Percentiles rank a stretch among this genome's conserved stretches.
phyloP scores from a whole-genome alignment of 2,797 vertebrate genomes.

The Agapornis canus region DNA sequence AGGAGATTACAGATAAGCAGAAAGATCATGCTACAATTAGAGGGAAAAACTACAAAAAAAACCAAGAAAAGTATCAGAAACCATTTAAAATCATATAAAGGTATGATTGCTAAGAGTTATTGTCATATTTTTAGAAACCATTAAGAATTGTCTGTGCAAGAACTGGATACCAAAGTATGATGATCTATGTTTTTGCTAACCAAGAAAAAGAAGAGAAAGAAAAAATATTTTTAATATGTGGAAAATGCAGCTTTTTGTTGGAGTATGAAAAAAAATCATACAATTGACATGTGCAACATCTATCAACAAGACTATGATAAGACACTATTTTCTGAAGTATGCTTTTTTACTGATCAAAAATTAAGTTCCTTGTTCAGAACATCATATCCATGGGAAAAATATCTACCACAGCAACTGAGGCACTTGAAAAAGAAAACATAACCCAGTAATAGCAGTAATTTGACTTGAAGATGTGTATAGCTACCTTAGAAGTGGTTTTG shows the following conservation, averaged over 20 bases:
- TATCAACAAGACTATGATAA: neutral
- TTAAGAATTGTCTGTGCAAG: constrained; percentile 13
- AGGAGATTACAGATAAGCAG: constrained; percentile 70
- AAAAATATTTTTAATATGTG: neutral
- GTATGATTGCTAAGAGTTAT: neutral
- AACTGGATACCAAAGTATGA: neutral
- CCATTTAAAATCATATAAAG: neutral
- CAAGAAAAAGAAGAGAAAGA: constrained; percentile 4
- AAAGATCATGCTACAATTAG: constrained; percentile 64
- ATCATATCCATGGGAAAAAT: neutral
- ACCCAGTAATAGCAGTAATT: neutral
- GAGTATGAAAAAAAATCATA: neutral
- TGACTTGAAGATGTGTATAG: neutral
- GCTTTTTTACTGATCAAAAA: neutral
- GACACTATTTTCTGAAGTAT: neutral
- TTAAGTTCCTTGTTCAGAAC: neutral
- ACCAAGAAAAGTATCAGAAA: constrained; percentile 19
- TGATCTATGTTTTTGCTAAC: neutral
- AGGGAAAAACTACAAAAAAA: neutral
- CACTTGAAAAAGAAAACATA: constrained; percentile 2
- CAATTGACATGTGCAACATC: neutral
- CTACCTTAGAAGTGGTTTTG: constrained; percentile 38
- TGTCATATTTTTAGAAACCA: constrained; percentile 23
- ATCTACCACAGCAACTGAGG: neutral
- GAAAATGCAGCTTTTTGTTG: constrained; percentile 5